Evolutionary conservation across 1,140 invertebrate genomes (phyloP), one percentile per base, ranked within the genome.

Genomic region (Ptiloglossa arizonensis): DNA sequence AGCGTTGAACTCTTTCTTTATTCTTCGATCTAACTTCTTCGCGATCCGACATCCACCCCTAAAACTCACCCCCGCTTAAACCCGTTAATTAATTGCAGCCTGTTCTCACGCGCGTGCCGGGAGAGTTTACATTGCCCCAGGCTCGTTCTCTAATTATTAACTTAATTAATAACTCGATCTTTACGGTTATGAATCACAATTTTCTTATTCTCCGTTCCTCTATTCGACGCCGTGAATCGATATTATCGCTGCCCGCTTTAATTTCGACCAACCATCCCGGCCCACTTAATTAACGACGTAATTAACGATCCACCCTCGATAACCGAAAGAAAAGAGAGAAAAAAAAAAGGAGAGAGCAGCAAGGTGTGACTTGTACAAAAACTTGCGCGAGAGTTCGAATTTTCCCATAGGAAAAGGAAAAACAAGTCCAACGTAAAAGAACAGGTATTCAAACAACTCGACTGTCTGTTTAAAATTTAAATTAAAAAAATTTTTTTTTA

Each of bases 151-250:
- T 62, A 41, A 70, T 77, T 77, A 77, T 77, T 22, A 54, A 50
- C 17, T 44, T 54, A 54, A 77, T 77, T 77, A 77, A 77, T 77
- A 77, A 77, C 35, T 15, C 44, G 57, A 71, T 60, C 44, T 46
- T 70, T 22, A 57, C 29, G 52, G 52, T 11, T 68, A 48, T 17
- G 67, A 59, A 52, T 52, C 35, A 44, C 35, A 52, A 77, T 62
- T 69, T 57, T 59, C 64, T 69, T 59, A 69, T 32, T 13, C 46
- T 0, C 11, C 3, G 35, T 63, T 41, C 24, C 38, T 15, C 54
- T 1, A 27, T 67, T 66, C 62, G 24, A 32, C 62, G 66, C 24
- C 24, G 24, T 6, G 48, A 44, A 74, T 64, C 32, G 24, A 29
- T 35, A 24, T 59, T 48, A 68, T 68, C 27, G 29, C 41, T 15